A percentile compares a stretch with the other conserved stretches of the same genome.
Conservation (phyloP, 2,888 invertebrate species). For the Leptopilina myrica region DNA sequence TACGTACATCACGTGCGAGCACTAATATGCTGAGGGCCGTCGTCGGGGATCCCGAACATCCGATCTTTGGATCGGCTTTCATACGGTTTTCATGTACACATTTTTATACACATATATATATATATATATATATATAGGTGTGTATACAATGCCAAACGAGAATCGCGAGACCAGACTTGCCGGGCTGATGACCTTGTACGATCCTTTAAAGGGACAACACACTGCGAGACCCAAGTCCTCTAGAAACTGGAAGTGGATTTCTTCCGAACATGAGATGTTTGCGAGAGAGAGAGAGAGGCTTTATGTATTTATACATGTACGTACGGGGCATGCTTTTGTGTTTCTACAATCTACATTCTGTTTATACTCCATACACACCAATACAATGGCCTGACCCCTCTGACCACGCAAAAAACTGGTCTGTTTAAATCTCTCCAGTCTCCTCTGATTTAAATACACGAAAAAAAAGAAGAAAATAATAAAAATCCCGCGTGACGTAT, state of each 20-base stretch:
- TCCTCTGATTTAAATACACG: neutral
- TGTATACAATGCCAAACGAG: slow-evolving; percentile 53
- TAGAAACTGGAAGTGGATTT: slow-evolving; percentile 43
- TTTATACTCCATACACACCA: neutral
- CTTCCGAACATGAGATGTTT: slow-evolving; percentile 21
- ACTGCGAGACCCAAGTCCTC: slow-evolving; percentile 29
- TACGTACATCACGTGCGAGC: slow-evolving; percentile 33
- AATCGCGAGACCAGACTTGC: slow-evolving; percentile 48
- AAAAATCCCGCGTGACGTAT: neutral
- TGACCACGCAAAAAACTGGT: slow-evolving; percentile 12
- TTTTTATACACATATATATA: too few species aligned
- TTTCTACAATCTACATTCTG: slow-evolving; percentile 21
- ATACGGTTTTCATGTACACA: slow-evolving; percentile 64
- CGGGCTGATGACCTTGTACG: slow-evolving; percentile 66
- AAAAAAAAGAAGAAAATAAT: neutral
- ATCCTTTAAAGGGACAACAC: slow-evolving; percentile 61
- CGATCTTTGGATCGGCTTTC: slow-evolving; percentile 70
- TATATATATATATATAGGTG: too few species aligned
- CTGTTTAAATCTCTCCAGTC: slow-evolving; percentile 13
- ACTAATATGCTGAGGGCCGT: slow-evolving; percentile 22
- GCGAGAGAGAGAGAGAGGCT: too few species aligned
- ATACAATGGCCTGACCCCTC: slow-evolving; percentile 11
- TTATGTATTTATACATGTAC: neutral
- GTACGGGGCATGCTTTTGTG: slow-evolving; percentile 33
- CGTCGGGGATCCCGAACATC: slow-evolving; percentile 48